These are phyloP conservation scores for Amphimallon solstitiale DNA, from an alignment of 2,888 invertebrate genomes.

Conservation along the genomic window DNA sequence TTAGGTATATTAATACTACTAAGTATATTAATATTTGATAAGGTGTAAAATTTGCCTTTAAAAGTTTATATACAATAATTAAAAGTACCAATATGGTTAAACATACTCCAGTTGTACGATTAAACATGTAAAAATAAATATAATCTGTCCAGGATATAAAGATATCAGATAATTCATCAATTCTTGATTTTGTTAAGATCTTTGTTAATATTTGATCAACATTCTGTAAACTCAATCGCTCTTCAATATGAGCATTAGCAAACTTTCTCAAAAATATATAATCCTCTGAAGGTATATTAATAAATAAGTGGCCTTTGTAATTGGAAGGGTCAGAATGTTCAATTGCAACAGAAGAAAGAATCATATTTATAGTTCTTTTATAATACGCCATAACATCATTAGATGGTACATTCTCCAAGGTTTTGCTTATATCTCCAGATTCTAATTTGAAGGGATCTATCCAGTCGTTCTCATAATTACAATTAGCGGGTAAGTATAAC, in stretches of 20 bases:
- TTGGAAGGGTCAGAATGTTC: conserved; percentile 18
- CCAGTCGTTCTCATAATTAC: conserved; percentile 19
- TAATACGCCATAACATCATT: conserved; percentile 26
- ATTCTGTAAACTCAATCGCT: conserved; percentile 30
- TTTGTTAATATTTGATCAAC: conserved; percentile 30
- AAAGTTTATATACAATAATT: conserved; percentile 31
- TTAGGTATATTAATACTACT: conserved; percentile 14
- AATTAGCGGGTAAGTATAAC: background rate
- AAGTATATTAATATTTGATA: conserved; percentile 23
- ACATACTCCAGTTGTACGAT: conserved; percentile 19
- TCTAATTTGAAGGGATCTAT: conserved; percentile 32
- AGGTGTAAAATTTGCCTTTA: conserved; percentile 31
- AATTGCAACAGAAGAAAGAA: conserved; percentile 16
- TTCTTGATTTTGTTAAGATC: conserved; percentile 19
- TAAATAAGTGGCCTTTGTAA: conserved; percentile 28
- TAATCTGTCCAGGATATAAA: conserved; percentile 34
- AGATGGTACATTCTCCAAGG: background rate
- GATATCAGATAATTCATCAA: conserved; percentile 29
- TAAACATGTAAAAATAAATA: conserved; percentile 15
- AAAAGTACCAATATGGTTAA: conserved; percentile 18
- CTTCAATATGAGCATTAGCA: conserved; percentile 5
- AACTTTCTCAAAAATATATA: conserved; percentile 27
- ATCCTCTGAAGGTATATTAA: conserved; percentile 26
- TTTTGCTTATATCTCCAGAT: background rate
- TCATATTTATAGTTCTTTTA: conserved; percentile 31